These are phyloP conservation scores for Gadus chalcogrammus DNA, from an alignment of 2,113 vertebrate species.

Conservation along the genomic window DNA sequence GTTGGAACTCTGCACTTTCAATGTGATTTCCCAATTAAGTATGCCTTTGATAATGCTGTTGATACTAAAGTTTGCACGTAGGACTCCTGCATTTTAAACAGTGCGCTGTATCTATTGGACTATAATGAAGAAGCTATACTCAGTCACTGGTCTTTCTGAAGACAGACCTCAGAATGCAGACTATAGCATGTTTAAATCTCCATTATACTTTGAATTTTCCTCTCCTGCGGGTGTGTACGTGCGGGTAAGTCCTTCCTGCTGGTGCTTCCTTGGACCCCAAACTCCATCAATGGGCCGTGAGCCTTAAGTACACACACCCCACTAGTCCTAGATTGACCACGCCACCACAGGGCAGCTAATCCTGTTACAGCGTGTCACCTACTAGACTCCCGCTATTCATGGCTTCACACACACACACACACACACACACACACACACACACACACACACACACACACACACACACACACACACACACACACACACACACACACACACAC, in stretches of 20 bases:
- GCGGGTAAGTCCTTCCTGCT: background rate
- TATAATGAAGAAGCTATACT: too few relatives aligned
- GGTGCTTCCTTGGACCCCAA: background rate
- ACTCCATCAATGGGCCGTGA: background rate
- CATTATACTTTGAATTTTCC: too few relatives aligned
- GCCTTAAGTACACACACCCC: background rate
- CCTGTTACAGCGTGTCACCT: slow-evolving; percentile 65
- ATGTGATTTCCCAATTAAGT: too few relatives aligned
- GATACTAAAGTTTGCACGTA: too few relatives aligned
- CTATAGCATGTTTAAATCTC: too few relatives aligned
- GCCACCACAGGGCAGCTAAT: slow-evolving; percentile 50
- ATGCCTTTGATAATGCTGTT: too few relatives aligned
- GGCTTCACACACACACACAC: slow-evolving; percentile 12
- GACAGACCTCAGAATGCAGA: too few relatives aligned
- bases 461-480: background rate
- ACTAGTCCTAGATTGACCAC: slow-evolving; percentile 30
- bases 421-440: slow-evolving; percentile 10
- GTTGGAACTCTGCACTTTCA: too few relatives aligned
- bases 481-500: background rate
- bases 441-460: slow-evolving; percentile 12
- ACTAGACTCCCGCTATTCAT: slow-evolving; percentile 54
- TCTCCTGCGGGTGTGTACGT: too few relatives aligned
- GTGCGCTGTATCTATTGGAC: too few relatives aligned
- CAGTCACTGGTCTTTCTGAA: too few relatives aligned
- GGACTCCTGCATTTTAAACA: too few relatives aligned